Percentiles rank a stretch among this genome's conserved stretches.
phyloP scores from a whole-genome alignment of 2,797 vertebrate species.

The Rousettus madagascariensis region DNA sequence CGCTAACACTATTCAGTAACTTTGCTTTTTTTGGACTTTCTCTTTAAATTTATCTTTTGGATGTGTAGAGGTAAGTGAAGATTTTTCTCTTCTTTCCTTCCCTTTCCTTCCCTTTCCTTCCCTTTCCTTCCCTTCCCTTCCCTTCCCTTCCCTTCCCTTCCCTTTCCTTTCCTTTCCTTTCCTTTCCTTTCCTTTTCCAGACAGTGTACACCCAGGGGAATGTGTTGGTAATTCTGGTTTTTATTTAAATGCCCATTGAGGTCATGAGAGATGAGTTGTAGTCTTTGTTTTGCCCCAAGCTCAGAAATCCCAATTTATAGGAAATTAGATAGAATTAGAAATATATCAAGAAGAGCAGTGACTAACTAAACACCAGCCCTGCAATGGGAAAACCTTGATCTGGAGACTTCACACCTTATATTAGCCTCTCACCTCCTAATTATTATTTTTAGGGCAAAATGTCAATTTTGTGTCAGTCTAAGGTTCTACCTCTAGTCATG shows the following conservation, averaged over 20 bases:
- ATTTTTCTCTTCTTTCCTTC: background rate
- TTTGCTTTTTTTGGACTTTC: background rate
- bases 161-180: too few relatives aligned
- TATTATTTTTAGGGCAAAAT: background rate
- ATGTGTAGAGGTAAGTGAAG: background rate
- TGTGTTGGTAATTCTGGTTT: background rate
- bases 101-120: too few relatives aligned
- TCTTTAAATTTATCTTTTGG: background rate
- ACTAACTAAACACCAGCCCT: background rate
- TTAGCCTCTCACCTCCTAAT: background rate
- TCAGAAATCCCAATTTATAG: constrained; percentile 2
- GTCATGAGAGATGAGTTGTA: background rate
- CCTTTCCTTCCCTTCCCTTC: too few relatives aligned
- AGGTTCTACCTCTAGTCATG: background rate
- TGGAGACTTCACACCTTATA: background rate
- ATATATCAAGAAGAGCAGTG: background rate
- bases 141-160: background rate
- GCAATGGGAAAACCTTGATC: background rate
- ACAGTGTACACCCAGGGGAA: background rate
- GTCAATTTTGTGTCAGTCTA: background rate
- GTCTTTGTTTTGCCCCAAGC: background rate
- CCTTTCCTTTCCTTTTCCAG: background rate
- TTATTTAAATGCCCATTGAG: background rate
- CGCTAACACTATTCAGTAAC: background rate
- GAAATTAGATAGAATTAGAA: background rate